Evolutionary conservation across 2,888 invertebrate species (phyloP), one percentile per base, ranked within the genome.

Genomic region (Pristionchus exspectatus): DNA sequence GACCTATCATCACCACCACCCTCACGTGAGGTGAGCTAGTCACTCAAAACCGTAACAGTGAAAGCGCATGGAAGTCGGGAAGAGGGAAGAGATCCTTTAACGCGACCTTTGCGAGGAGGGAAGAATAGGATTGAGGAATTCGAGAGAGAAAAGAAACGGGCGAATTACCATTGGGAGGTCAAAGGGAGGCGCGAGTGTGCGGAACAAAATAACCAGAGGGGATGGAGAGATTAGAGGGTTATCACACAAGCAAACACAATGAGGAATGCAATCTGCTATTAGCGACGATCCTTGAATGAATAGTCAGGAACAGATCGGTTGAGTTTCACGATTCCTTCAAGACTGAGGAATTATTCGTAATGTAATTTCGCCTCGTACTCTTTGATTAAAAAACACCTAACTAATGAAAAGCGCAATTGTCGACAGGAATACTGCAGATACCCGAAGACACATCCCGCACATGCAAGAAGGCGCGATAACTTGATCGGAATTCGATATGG

Each of bases 141-240:
- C 74, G 74, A 38, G 33, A 33, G 69, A 69, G 50, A 27, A 81
- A 81, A 27, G 81, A 81, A 81, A 81, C 81, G 81, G 81, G 81
- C 50, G 81, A 44, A 81, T 81, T 81, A 81, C 81, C 81, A 81
- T 81, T 81, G 81, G 14, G 81, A 81, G 81, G 81, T 81, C 81
- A 54, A 69, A 21, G 9, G 21, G 74, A 38, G 74, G 44, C 38
- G 74, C 5, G 74, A 44, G 72, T 2, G 72, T 14, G 30, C 3
- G 81, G 77, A 77, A 81, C 81, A 81, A 81, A 81, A 81, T 54
- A 81, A 81, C 81, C 81, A 50, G 50, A 81, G 81, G 81, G 81
- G 27, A 81, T 81, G 54, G 21, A 12, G 54, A 10, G 81, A 81
- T 81, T 81, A 50, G 74, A 38, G 30, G 14, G 33, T 21, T 74